Percentiles rank a stretch among this genome's conserved stretches.
Evolutionary conservation across 2,797 vertebrate genomes (phyloP).

Genomic region (Enteromius paludinosus): DNA sequence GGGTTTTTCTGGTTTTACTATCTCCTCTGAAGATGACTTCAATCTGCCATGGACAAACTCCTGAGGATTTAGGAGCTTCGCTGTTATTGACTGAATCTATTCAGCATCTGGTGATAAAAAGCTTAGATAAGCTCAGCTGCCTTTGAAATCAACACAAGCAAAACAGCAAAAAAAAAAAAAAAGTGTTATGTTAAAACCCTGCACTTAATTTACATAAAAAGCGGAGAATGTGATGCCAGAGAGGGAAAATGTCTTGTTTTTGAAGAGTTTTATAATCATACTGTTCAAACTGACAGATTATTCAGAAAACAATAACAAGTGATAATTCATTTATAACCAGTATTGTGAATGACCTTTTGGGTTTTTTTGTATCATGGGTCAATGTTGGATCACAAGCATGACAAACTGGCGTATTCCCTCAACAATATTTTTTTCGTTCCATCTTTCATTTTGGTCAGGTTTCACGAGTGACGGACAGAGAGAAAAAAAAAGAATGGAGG

Average conservation of each 20-base stretch:
- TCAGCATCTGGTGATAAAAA: slow-evolving; percentile 47
- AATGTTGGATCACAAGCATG: not conserved
- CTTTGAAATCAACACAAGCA: slow-evolving; percentile 42
- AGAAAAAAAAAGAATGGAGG: slow-evolving; percentile 18
- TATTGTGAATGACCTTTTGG: no score
- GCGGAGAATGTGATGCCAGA: not conserved
- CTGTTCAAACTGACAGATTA: not conserved
- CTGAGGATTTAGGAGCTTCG: slow-evolving; percentile 38
- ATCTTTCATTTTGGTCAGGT: slow-evolving; percentile 30
- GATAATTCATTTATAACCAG: not conserved
- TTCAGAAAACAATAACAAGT: not conserved
- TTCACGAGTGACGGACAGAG: slow-evolving; percentile 27
- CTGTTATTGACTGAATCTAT: slow-evolving; percentile 52
- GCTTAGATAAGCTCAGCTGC: slow-evolving; percentile 35
- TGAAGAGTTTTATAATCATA: slow-evolving; percentile 9
- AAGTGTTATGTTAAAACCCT: slow-evolving; percentile 3
- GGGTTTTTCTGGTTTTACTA: slow-evolving; percentile 12
- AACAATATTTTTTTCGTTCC: not conserved
- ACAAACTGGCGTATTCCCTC: slow-evolving; percentile 1
- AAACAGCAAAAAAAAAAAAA: not conserved
- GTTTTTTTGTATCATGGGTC: not conserved
- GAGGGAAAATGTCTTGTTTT: not conserved
- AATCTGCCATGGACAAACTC: slow-evolving; percentile 44
- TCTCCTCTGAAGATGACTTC: slow-evolving; percentile 20
- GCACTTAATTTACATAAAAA: slow-evolving; percentile 40